Evolutionary conservation across 53 echinoderm and acorn worm species (phyloP).

Genomic region (Zoroaster sp.): DNA sequence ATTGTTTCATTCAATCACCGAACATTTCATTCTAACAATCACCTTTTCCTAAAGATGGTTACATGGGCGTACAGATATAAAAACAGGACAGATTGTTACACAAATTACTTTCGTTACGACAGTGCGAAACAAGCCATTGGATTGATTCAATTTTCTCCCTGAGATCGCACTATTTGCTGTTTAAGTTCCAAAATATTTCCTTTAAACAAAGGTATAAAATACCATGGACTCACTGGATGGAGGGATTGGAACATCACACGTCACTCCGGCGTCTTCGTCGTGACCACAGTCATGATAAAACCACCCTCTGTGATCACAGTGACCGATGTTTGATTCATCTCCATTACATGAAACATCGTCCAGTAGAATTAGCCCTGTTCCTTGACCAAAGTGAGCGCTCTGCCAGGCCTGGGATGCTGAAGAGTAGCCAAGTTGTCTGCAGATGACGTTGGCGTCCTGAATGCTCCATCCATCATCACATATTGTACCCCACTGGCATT

Average conservation of each 20-base stretch:
- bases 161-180: not conserved
- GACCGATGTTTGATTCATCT: constrained; percentile 1
- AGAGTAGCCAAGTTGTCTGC: constrained; percentile 41
- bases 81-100: not conserved
- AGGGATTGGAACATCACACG: not conserved
- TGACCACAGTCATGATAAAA: constrained; percentile 19
- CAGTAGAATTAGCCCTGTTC: constrained; percentile 32
- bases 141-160: not conserved
- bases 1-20: not conserved
- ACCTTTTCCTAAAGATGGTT: too few relatives aligned
- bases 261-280: not conserved
- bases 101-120: not conserved
- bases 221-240: not conserved
- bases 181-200: not conserved
- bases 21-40: too few relatives aligned
- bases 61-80: not conserved
- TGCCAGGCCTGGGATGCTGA: constrained; percentile 1
- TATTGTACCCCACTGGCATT: not conserved
- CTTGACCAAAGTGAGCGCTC: constrained; percentile 48
- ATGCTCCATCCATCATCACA: not conserved
- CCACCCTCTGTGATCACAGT: constrained; percentile 15
- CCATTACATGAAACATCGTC: constrained; percentile 36
- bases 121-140: not conserved
- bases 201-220: not conserved
- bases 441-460: constrained; percentile 9